Conservation (phyloP, 2,797 vertebrate species). For the Avahi laniger region DNA sequence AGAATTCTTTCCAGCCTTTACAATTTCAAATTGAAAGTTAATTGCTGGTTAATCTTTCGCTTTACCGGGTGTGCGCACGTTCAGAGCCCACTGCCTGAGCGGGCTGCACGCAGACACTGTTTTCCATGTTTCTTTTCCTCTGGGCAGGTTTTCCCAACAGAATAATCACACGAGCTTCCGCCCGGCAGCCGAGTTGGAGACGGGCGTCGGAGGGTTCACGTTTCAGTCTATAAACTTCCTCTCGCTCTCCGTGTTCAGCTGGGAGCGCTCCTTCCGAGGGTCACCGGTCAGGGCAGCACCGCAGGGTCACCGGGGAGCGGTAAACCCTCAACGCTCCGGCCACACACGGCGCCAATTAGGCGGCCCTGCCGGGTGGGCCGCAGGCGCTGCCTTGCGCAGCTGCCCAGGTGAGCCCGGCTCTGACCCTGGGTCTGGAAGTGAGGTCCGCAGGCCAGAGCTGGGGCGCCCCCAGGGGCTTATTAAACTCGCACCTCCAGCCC, state of each 20-base stretch:
- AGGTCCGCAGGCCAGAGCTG: background rate
- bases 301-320: background rate
- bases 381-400: background rate
- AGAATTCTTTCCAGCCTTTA: background rate
- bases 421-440: background rate
- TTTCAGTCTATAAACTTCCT: background rate
- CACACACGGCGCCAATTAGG: slow-evolving; percentile 32
- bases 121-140: background rate
- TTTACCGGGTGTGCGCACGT: fast-evolving
- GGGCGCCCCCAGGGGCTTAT: background rate
- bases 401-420: background rate
- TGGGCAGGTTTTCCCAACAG: background rate
- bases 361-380: background rate
- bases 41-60: background rate
- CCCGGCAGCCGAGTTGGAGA: background rate
- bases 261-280: background rate
- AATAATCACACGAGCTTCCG: fast-evolving
- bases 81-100: fast-evolving
- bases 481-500: background rate
- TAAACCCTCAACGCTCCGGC: background rate
- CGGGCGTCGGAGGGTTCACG: background rate
- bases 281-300: background rate
- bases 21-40: background rate
- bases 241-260: background rate
- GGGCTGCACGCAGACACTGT: fast-evolving